phyloP scores from a whole-genome alignment of 2,113 vertebrate genomes.

The Catagonus wagneri region DNA sequence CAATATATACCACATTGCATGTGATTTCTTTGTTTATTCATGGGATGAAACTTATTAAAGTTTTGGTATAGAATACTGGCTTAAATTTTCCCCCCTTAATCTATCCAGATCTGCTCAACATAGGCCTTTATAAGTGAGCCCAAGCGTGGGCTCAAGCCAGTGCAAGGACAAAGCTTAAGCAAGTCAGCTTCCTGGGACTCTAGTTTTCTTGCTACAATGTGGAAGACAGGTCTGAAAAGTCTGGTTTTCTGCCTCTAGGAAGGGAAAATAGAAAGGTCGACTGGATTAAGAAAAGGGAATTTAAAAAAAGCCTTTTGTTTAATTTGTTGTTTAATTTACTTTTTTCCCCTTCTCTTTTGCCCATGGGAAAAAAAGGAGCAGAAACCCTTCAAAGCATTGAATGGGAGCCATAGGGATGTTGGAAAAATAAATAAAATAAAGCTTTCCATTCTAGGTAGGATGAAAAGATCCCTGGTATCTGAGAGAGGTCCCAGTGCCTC shows the following conservation, averaged over 20 bases:
- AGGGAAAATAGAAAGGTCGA: not conserved
- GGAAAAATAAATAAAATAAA: slow-evolving; percentile 22
- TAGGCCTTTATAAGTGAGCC: not conserved
- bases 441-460: not conserved
- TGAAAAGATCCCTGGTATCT: not conserved
- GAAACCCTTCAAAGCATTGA: not conserved
- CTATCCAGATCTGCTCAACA: not conserved
- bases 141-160: not conserved
- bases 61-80: not conserved
- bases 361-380: not conserved
- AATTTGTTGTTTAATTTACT: not conserved
- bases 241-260: slow-evolving; percentile 3
- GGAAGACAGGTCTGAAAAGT: not conserved
- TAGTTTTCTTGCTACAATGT: not conserved
- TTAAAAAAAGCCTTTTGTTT: not conserved
- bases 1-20: not conserved
- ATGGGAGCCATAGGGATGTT: not conserved
- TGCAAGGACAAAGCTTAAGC: not conserved
- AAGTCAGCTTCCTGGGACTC: not conserved
- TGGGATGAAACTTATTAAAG: slow-evolving; percentile 38
- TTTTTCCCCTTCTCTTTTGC: not conserved
- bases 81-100: not conserved
- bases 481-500: not conserved
- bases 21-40: slow-evolving; percentile 15
- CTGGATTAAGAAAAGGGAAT: not conserved